Evolutionary conservation across 2,113 vertebrate genomes (phyloP).

Genomic region (Corvus hawaiiensis): DNA sequence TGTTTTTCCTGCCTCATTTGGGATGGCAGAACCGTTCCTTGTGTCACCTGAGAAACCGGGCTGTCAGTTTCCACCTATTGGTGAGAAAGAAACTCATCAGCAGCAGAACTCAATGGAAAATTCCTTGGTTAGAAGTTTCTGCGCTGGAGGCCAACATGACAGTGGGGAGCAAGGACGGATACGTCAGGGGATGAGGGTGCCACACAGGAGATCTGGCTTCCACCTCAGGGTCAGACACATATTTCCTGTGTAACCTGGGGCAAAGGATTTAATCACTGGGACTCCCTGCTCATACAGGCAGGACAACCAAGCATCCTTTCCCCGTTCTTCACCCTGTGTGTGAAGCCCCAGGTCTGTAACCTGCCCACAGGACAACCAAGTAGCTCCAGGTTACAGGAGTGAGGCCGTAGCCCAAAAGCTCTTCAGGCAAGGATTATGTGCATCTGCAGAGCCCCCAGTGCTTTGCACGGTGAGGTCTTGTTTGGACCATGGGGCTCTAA

Average conservation of each 20-base stretch:
- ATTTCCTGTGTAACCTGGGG: not conserved
- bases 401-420: not conserved
- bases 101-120: constrained; percentile 62
- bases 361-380: not conserved
- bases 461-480: not conserved
- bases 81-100: constrained; percentile 70
- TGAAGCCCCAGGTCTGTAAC: not conserved
- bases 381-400: not conserved
- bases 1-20: constrained; percentile 70
- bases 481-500: not conserved
- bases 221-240: not conserved
- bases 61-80: constrained; percentile 71
- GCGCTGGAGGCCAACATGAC: constrained; percentile 38
- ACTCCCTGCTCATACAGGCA: not conserved
- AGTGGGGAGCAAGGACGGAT: not conserved
- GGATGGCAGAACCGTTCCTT: constrained; percentile 66
- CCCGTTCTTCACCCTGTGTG: not conserved
- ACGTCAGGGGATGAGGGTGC: not conserved
- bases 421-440: not conserved
- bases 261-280: not conserved
- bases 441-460: not conserved
- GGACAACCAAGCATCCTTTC: not conserved
- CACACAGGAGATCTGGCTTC: not conserved
- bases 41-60: constrained; percentile 67
- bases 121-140: constrained; percentile 45